phyloP scores from a whole-genome alignment of 2,888 invertebrate species.

The Dicyrtoma fusca region DNA sequence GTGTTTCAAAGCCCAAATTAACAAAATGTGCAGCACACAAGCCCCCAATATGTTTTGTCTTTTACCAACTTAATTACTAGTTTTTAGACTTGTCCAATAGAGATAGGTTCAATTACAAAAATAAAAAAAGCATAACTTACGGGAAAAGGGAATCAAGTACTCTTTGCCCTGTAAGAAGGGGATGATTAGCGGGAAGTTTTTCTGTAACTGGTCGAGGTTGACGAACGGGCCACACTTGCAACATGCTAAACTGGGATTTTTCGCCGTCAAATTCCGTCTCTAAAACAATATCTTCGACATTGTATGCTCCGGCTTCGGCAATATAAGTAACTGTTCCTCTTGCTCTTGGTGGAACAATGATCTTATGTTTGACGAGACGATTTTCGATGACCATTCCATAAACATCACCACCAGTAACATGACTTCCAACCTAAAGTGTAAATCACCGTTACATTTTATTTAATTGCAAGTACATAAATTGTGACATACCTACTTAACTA shows the following conservation, averaged over 20 bases:
- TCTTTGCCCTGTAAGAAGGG: conserved; percentile 95
- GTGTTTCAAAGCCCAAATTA: too few relatives aligned
- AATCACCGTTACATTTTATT: neutral
- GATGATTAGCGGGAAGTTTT: conserved; percentile 98
- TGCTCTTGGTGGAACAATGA: conserved; percentile 90
- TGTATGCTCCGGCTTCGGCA: conserved; percentile 91
- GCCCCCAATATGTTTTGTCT: too few relatives aligned
- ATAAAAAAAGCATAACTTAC: conserved; percentile 64
- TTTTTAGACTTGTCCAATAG: too few relatives aligned
- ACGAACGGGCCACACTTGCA: conserved; percentile 99
- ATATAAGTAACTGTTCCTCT: conserved; percentile 96
- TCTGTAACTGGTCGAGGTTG: conserved; percentile 95
- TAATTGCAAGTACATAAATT: neutral
- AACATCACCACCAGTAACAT: conserved; percentile 97
- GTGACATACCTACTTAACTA: neutral
- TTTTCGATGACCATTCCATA: conserved; percentile 97
- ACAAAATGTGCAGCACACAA: too few relatives aligned
- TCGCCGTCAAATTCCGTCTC: conserved; percentile 99
- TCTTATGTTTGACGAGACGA: conserved; percentile 94
- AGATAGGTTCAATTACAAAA: too few relatives aligned
- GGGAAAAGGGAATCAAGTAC: conserved; percentile 98
- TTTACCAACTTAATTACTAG: too few relatives aligned
- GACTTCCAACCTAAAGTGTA: conserved; percentile 77
- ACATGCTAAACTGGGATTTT: conserved; percentile 87
- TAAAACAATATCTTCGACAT: conserved; percentile 89